Conservation (phyloP, 2,888 invertebrate genomes). For the Pediacus dermestoides region DNA sequence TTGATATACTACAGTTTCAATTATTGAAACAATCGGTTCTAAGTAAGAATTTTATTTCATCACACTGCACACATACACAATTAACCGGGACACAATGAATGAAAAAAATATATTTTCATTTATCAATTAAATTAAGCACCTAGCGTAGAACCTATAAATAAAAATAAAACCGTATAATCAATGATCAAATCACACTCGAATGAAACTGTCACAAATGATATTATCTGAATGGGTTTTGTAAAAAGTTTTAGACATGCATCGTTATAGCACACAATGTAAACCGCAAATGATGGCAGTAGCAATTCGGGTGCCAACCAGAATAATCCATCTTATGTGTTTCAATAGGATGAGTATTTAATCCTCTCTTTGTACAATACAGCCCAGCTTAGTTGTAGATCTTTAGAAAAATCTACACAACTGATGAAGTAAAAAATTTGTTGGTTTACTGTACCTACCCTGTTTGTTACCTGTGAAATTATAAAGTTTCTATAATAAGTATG, state of each 20-base stretch:
- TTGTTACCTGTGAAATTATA: conserved; percentile 36
- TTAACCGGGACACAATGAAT: too few relatives aligned
- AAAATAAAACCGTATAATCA: too few relatives aligned
- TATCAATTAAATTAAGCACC: too few relatives aligned
- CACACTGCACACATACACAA: too few relatives aligned
- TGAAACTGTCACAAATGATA: conserved; percentile 32
- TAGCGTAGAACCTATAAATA: too few relatives aligned
- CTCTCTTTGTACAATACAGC: conserved; percentile 39
- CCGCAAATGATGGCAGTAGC: conserved; percentile 29
- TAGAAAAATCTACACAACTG: background rate
- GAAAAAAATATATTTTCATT: too few relatives aligned
- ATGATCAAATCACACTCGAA: conserved; percentile 26
- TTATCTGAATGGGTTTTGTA: conserved; percentile 26
- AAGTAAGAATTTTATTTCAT: too few relatives aligned
- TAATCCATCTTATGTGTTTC: conserved; percentile 48
- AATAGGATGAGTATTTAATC: conserved; percentile 50
- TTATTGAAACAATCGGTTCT: too few relatives aligned
- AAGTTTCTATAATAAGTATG: conserved; percentile 34
- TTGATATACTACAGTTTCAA: too few relatives aligned
- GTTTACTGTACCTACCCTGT: conserved; percentile 24
- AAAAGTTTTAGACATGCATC: conserved; percentile 24
- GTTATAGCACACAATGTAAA: conserved; percentile 36
- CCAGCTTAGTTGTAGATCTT: conserved; percentile 15
- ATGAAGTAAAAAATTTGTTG: conserved; percentile 16
- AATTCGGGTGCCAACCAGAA: conserved; percentile 31